A percentile compares a stretch with the other conserved stretches of the same genome.
Evolutionary conservation across 2,888 invertebrate species (phyloP).

Genomic region (Bursaphelenchus okinawaensis): DNA sequence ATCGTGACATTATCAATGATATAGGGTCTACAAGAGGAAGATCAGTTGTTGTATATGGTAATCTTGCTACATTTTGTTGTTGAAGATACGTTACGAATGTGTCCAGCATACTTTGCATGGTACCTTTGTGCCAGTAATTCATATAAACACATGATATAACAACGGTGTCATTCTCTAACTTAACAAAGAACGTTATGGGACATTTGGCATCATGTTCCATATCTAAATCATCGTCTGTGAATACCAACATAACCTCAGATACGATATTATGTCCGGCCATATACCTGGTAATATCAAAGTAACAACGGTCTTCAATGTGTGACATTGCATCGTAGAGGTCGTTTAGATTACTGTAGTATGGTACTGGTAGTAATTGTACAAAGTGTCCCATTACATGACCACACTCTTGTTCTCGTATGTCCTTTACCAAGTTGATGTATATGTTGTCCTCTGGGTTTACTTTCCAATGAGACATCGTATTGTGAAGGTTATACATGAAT

Average conservation of each 20-base stretch:
- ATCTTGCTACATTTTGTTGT: neutral
- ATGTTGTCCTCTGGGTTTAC: neutral
- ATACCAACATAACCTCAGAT: constrained; percentile 32
- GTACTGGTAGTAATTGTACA: neutral
- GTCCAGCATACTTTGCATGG: constrained; percentile 19
- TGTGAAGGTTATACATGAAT: neutral
- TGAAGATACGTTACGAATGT: neutral
- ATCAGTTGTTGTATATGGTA: neutral
- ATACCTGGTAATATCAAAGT: neutral
- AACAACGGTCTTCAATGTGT: neutral
- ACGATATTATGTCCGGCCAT: neutral
- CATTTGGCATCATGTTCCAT: constrained; percentile 17
- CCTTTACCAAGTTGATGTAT: neutral
- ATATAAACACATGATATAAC: constrained; percentile 16
- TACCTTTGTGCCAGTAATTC: constrained; percentile 13
- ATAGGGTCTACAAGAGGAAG: neutral
- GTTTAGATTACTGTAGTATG: neutral
- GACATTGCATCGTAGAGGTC: neutral
- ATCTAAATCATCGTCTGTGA: constrained; percentile 19
- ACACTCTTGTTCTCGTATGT: neutral
- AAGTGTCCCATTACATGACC: neutral
- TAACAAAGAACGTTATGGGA: constrained; percentile 23
- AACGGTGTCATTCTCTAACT: neutral
- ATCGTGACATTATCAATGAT: neutral
- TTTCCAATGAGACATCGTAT: neutral